Evolutionary conservation across 2,797 vertebrate species (phyloP), one percentile per base, ranked within the genome.

Genomic region (Paedocypris micromegethes): DNA sequence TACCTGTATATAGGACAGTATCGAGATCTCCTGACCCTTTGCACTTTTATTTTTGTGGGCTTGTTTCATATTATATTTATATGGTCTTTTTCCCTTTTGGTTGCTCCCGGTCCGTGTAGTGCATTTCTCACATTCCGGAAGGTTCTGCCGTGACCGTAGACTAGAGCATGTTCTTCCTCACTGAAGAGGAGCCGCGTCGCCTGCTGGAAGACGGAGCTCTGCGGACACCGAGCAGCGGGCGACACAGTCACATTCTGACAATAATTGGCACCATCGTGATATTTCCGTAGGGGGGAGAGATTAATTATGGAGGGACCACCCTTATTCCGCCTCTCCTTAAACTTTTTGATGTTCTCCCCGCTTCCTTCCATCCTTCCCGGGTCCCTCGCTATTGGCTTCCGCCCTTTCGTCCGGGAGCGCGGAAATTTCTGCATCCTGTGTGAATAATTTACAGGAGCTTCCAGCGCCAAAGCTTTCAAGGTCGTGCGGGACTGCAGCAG

Each of bases 361-460:
- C 38, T 57, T 58, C 8, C 6, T 4, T 2, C 2, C 62, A 46
- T n/a, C 9, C 8, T 23, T 58, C 46, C 51, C 39, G 43, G 4
- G 45, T 53, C 3, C 51, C 44, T 64, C 62, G 47, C 59, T 41
- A 61, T 65, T 56, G 43, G 49, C 59, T 75, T 72, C 72, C 53
- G 42, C 71, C 46, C 56, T 59, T 70, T 50, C 40, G 54, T 46
- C 53, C 23, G 40, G 37, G 70, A 67, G 67, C 53, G 71, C 64
- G 43, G 48, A 44, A 72, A 50, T 63, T 78, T 72, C 73, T 66
- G 66, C 65, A 64, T 79, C 73, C 68, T 64, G 65, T 72, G 73
- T 81, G 75, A 81, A 81, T 81, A 77, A 81, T 81, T 81, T 77
- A 79, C 78, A 63, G 51, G 7, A 75, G 71, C 70, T 65, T 41